These are phyloP conservation scores for Promerops cafer DNA, from an alignment of 2,113 vertebrate genomes.

Conservation along the genomic window DNA sequence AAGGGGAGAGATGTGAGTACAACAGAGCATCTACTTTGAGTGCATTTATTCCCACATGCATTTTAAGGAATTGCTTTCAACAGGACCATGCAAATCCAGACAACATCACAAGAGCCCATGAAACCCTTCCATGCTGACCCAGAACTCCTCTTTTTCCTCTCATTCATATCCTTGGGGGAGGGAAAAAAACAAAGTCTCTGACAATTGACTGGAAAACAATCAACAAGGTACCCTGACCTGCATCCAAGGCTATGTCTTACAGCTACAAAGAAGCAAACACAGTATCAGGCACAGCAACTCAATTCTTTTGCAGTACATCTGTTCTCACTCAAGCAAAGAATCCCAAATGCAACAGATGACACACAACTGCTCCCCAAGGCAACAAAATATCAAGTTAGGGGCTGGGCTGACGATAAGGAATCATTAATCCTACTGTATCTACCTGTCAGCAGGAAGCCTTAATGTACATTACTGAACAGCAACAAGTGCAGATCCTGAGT, in stretches of 20 bases:
- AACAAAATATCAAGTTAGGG: not conserved
- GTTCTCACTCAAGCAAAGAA: not conserved
- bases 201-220: not conserved
- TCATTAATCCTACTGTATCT: not conserved
- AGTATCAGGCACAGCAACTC: not conserved
- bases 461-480: not conserved
- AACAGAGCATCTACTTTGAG: not conserved
- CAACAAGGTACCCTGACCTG: not conserved
- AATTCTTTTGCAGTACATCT: not conserved
- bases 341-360: not conserved
- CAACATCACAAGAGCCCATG: not conserved
- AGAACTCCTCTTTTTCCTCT: not conserved
- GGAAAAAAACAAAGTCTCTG: not conserved
- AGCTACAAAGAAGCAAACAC: not conserved
- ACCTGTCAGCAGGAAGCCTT: not conserved
- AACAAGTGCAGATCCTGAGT: not conserved
- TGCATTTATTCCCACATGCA: rapidly evolving
- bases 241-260: not conserved
- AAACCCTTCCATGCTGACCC: not conserved
- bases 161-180: not conserved
- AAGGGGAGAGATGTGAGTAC: not conserved
- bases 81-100: rapidly evolving
- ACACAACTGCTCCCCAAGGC: not conserved
- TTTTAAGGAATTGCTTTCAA: not conserved
- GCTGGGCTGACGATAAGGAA: not conserved